These are phyloP conservation scores for Volucella inflata DNA, from an alignment of 2,888 invertebrate species.

Conservation along the genomic window DNA sequence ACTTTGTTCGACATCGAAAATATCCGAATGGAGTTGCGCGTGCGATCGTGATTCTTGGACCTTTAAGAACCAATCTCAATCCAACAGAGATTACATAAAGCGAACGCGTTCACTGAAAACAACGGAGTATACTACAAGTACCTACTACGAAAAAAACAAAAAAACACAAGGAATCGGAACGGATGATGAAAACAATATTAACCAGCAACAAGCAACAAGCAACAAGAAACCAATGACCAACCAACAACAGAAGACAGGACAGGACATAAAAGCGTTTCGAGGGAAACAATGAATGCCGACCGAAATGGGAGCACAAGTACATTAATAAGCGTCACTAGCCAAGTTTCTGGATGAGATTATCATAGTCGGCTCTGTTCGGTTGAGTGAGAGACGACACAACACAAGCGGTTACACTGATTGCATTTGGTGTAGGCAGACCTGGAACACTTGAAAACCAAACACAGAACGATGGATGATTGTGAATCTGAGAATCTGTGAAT, in stretches of 20 bases:
- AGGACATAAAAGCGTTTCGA: constrained; percentile 55
- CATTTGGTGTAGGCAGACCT: constrained; percentile 59
- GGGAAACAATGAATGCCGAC: constrained; percentile 66
- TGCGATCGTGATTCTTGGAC: constrained; percentile 55
- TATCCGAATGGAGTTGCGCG: constrained; percentile 58
- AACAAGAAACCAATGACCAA: too few species aligned
- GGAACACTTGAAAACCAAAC: constrained; percentile 36
- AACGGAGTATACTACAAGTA: background rate
- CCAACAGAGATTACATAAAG: constrained; percentile 71
- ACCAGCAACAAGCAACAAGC: too few species aligned
- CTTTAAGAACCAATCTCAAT: constrained; percentile 58
- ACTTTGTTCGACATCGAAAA: constrained; percentile 55
- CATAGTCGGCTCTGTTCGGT: constrained; percentile 60
- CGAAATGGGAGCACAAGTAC: constrained; percentile 74
- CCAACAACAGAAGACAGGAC: constrained; percentile 46
- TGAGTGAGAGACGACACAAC: constrained; percentile 39
- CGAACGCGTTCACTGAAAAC: constrained; percentile 30
- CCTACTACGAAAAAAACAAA: constrained; percentile 1
- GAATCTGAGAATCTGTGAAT: constrained; percentile 1
- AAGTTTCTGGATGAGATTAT: constrained; percentile 69
- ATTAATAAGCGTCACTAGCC: constrained; percentile 73
- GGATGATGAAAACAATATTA: too few species aligned
- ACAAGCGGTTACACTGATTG: constrained; percentile 51
- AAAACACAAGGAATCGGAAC: constrained; percentile 32
- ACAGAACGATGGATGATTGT: constrained; percentile 44